Evolutionary conservation across 2,888 invertebrate species (phyloP).

Genomic region (Drosophila bunnanda): DNA sequence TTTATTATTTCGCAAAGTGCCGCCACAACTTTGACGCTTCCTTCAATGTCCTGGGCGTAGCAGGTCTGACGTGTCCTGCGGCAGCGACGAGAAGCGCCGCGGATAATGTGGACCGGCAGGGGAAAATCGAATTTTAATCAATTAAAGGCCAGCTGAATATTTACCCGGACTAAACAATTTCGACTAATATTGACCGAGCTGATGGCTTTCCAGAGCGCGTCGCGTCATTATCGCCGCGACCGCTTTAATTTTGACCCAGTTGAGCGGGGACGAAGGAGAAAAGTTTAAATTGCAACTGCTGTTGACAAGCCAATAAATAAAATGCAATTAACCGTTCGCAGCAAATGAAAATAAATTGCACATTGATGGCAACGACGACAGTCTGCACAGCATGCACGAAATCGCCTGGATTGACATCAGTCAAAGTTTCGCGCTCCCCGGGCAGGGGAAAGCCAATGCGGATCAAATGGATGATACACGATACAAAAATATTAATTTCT

Average conservation of each 20-base stretch:
- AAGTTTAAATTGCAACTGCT: constrained; percentile 66
- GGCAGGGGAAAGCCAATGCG: constrained; percentile 1
- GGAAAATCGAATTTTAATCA: constrained; percentile 40
- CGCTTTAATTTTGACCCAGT: constrained; percentile 53
- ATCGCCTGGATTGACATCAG: constrained; percentile 47
- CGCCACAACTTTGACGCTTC: constrained; percentile 4
- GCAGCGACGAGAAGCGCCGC: neutral
- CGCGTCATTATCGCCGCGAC: constrained; percentile 17
- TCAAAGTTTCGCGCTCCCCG: constrained; percentile 22
- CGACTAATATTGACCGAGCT: constrained; percentile 28
- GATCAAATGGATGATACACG: constrained; percentile 17
- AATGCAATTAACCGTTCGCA: constrained; percentile 72
- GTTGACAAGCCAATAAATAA: constrained; percentile 79
- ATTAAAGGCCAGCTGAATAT: constrained; percentile 38
- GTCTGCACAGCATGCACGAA: constrained; percentile 39
- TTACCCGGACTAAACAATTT: constrained; percentile 33
- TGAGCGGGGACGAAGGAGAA: constrained; percentile 17
- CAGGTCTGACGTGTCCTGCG: constrained; percentile 1
- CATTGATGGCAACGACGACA: constrained; percentile 62
- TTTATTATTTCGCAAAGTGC: constrained; percentile 22
- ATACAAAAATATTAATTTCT: constrained; percentile 1
- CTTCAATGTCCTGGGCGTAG: constrained; percentile 8
- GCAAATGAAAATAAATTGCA: constrained; percentile 76
- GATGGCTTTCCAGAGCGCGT: constrained; percentile 6
- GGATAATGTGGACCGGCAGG: neutral